These are phyloP conservation scores for Baryphthengus martii DNA, from an alignment of 2,113 vertebrate genomes.

Conservation along the genomic window DNA sequence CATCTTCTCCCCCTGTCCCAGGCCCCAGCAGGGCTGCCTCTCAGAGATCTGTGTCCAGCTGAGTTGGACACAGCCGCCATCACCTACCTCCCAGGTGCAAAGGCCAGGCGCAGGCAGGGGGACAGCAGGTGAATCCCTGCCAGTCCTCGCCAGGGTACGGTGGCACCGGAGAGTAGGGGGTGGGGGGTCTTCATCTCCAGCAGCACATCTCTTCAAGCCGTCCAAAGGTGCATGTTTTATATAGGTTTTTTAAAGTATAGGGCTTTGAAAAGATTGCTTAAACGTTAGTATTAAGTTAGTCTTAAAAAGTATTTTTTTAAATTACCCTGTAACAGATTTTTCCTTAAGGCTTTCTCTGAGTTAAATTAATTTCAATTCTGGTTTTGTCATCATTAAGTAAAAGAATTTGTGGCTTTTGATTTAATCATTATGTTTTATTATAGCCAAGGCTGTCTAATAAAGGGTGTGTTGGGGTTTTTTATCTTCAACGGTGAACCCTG, in stretches of 20 bases:
- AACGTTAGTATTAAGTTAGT: neutral
- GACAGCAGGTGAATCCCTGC: neutral
- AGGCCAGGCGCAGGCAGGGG: accelerated
- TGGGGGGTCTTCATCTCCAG: neutral
- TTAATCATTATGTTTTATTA: neutral
- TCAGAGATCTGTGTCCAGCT: neutral
- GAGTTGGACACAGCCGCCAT: accelerated
- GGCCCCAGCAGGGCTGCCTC: neutral
- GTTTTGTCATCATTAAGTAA: neutral
- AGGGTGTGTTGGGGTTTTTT: neutral
- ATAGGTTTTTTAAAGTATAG: neutral
- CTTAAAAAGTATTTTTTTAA: neutral
- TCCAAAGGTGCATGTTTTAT: neutral
- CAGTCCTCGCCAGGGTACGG: accelerated
- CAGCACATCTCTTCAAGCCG: neutral
- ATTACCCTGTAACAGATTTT: neutral
- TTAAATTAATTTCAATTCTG: neutral
- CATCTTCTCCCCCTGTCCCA: neutral
- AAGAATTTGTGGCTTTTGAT: neutral
- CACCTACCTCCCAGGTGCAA: accelerated
- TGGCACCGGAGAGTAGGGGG: neutral
- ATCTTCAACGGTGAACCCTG: accelerated
- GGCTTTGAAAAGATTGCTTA: neutral
- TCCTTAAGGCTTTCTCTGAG: neutral
- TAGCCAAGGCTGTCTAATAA: neutral